Evolutionary conservation across 2,888 invertebrate species (phyloP), one percentile per base, ranked within the genome.

Genomic region (Xestobium rufovillosum): DNA sequence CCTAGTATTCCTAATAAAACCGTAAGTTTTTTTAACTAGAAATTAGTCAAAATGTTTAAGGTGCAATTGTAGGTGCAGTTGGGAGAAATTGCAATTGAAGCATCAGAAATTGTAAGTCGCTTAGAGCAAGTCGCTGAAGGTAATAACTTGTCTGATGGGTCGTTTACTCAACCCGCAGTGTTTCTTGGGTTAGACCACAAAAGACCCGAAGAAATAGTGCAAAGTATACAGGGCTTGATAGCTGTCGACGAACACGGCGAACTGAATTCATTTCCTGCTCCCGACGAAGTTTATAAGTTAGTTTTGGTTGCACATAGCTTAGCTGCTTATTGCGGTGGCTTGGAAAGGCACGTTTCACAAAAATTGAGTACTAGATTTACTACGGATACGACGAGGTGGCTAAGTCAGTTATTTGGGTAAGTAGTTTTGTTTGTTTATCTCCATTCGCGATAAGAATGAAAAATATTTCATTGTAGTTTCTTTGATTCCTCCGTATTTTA

Each of bases 221-320:
- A 71, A 53, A 65, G 68, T 49, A 66, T 78, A 27, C 75, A 78
- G 48, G 70, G 71, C 2, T 51, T 77, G 36, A 76, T 82, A 30
- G 59, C 73, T 39, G 78, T 75, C 33, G 76, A 76, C 51, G 74
- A 74, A 35, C 73, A 78, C 52, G 80, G 79, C 39, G 78, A 76
- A 52, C 76, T 75, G 41, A 34, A 52, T 14, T 73, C 73, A 13
- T 69, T 78, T 36, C 70, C 80, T 31, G 65, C 75, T 26, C 69
- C 82, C 6, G 79, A 80, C 38, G 75, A 77, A 45, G 71, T 76
- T 26, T 69, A 73, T 36, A 75, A 73, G 31, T 65, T 81, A 43
- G 77, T 88, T 6, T 75, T 91, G 35, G 73, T 89, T 13, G 82
- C 89, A n/a, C 91, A 92, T 61, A 85, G 87, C 58, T 75, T 94